These are phyloP conservation scores for Upupa epops DNA, from an alignment of 2,113 vertebrate genomes.

Conservation along the genomic window DNA sequence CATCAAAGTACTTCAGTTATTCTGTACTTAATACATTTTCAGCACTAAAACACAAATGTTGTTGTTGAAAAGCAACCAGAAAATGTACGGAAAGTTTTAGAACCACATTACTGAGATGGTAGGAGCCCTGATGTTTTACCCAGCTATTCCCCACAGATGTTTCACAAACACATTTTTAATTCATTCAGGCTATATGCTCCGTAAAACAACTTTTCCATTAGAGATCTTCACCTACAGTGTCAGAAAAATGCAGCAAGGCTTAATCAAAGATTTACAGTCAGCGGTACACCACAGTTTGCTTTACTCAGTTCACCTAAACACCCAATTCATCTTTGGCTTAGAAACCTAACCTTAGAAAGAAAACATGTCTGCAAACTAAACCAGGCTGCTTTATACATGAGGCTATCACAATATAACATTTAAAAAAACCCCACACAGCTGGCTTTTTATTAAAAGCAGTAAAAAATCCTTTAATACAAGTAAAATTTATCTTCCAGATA, in stretches of 20 bases:
- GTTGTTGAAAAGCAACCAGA: not conserved
- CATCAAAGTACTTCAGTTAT: not conserved
- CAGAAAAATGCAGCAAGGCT: not conserved
- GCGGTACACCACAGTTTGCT: rapidly evolving
- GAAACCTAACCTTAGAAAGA: not conserved
- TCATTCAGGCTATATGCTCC: not conserved
- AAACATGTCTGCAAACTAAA: not conserved
- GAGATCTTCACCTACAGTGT: not conserved
- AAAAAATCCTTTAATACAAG: not conserved
- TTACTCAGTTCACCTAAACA: not conserved
- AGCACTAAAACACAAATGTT: not conserved
- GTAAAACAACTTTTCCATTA: not conserved
- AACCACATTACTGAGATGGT: not conserved
- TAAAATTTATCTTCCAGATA: not conserved
- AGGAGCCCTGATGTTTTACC: not conserved
- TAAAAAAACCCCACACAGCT: rapidly evolving
- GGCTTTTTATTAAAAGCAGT: too few species aligned
- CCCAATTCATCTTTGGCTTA: not conserved
- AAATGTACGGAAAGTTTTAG: not conserved
- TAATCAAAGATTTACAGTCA: not conserved
- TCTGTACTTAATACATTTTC: not conserved
- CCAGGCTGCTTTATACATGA: not conserved
- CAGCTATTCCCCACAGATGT: not conserved
- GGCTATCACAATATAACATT: rapidly evolving
- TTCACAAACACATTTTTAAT: not conserved